Percentiles rank a stretch among this genome's conserved stretches.
These are phyloP conservation scores for Cepaea hortensis DNA, from an alignment of 2,888 invertebrate genomes.

Conservation along the genomic window DNA sequence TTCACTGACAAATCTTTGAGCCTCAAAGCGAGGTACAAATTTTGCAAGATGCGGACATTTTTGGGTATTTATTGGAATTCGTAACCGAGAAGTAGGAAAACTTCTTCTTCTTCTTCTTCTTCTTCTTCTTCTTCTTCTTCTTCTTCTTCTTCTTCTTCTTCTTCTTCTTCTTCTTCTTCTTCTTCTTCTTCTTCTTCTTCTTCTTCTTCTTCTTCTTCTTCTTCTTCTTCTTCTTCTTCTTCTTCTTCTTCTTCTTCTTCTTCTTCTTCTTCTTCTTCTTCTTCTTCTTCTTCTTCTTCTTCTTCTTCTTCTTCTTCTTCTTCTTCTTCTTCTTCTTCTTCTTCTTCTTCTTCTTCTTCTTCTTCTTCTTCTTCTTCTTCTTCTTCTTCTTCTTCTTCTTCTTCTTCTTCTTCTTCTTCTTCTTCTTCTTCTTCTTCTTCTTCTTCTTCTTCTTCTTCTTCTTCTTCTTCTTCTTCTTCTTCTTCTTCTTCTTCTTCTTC, in stretches of 20 bases:
- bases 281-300: conserved; percentile 23
- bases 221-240: neutral
- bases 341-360: conserved; percentile 16
- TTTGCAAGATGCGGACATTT: too few relatives aligned
- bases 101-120: too few relatives aligned
- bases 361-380: neutral
- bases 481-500: conserved; percentile 28
- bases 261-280: conserved; percentile 14
- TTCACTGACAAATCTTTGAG: too few relatives aligned
- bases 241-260: conserved; percentile 11
- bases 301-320: conserved; percentile 14
- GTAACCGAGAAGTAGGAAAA: too few relatives aligned
- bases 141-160: neutral
- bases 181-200: conserved; percentile 6
- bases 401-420: neutral
- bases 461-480: conserved; percentile 18
- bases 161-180: conserved; percentile 22
- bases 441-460: conserved; percentile 30
- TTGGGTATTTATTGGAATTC: too few relatives aligned
- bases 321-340: conserved; percentile 17
- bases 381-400: neutral
- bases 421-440: conserved; percentile 22
- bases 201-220: conserved; percentile 2
- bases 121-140: too few relatives aligned
- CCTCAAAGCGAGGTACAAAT: too few relatives aligned